phyloP scores from a whole-genome alignment of 2,888 invertebrate species.

The Drosophila paranaensis region DNA sequence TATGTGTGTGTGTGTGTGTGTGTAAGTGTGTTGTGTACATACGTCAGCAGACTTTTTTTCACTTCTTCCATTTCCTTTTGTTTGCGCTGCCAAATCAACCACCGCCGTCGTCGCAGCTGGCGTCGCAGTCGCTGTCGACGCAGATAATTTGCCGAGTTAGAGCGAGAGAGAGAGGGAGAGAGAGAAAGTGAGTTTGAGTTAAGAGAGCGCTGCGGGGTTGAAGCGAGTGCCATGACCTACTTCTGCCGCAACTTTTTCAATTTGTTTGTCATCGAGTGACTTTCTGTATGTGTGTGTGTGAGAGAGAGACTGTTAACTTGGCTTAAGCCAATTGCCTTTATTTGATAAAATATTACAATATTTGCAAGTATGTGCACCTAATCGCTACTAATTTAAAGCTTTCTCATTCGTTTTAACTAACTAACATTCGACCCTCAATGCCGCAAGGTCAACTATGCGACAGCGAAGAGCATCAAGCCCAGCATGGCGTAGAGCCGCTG shows the following conservation, averaged over 20 bases:
- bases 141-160: constrained; percentile 72
- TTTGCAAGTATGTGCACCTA: constrained; percentile 50
- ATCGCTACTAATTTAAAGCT: constrained; percentile 66
- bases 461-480: constrained; percentile 51
- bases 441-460: constrained; percentile 35
- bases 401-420: constrained; percentile 54
- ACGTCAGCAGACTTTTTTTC: constrained; percentile 72
- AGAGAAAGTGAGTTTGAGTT: constrained; percentile 14
- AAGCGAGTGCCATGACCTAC: constrained; percentile 69
- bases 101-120: constrained; percentile 37
- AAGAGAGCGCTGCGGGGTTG: constrained; percentile 26
- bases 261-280: constrained; percentile 61
- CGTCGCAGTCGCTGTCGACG: constrained; percentile 33
- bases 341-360: constrained; percentile 66
- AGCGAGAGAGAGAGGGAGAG: constrained; percentile 25
- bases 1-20: constrained; percentile 7
- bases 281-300: constrained; percentile 12
- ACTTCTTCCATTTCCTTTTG: constrained; percentile 57
- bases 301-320: constrained; percentile 30
- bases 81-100: constrained; percentile 70
- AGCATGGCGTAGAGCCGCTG: constrained; percentile 42
- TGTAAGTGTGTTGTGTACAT: constrained; percentile 40
- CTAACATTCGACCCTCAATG: background rate
- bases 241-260: constrained; percentile 72
- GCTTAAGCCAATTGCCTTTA: constrained; percentile 65